These are phyloP conservation scores for Trachelus troglodyta DNA, from an alignment of 2,888 invertebrate genomes.

Conservation along the genomic window DNA sequence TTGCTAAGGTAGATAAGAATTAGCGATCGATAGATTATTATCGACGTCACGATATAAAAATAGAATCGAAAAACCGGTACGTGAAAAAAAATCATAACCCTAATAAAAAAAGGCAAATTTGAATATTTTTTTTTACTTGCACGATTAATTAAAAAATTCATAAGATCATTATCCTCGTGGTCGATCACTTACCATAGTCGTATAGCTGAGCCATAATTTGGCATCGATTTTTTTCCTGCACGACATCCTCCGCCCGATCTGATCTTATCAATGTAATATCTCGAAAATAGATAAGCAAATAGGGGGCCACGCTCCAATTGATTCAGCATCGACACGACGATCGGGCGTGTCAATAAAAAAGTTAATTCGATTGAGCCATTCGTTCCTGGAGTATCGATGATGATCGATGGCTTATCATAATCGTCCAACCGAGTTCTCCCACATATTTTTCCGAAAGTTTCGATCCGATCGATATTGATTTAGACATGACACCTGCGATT, in stretches of 20 bases:
- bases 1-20: not conserved
- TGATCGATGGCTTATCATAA: too few relatives aligned
- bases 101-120: not conserved
- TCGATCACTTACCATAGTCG: conserved; percentile 46
- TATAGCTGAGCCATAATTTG: conserved; percentile 53
- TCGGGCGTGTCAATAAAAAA: not conserved
- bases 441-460: not conserved
- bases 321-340: not conserved
- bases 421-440: too few relatives aligned
- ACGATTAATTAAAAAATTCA: not conserved
- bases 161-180: not conserved
- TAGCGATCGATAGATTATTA: not conserved
- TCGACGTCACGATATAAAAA: too few relatives aligned
- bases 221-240: conserved; percentile 57
- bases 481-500: not conserved
- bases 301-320: not conserved
- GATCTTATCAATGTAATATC: not conserved
- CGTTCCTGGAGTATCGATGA: too few relatives aligned
- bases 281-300: not conserved
- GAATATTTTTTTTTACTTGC: not conserved
- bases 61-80: too few relatives aligned
- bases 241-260: conserved; percentile 43
- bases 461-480: not conserved
- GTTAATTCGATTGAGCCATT: too few relatives aligned
- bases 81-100: not conserved